phyloP scores from a whole-genome alignment of 1,140 invertebrate species.

The Gryon sp. region DNA sequence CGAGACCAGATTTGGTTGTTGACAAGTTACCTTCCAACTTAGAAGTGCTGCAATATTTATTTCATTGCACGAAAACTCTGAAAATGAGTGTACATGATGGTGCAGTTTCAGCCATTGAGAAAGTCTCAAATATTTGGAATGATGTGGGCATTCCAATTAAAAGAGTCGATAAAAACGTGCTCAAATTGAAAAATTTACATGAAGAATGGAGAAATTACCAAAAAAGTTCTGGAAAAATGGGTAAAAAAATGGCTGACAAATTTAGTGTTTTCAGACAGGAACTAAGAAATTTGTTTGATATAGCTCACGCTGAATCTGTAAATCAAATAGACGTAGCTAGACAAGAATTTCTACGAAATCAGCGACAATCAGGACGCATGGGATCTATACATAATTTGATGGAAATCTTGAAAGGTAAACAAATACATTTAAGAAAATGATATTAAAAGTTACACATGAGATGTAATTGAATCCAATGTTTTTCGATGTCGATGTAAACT shows the following conservation, averaged over 20 bases:
- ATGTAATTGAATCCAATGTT: too few species aligned
- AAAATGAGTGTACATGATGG: slow-evolving; percentile 9
- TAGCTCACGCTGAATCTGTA: neutral
- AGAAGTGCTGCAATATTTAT: slow-evolving; percentile 17
- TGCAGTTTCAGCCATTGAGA: neutral
- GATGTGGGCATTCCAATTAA: slow-evolving; percentile 18
- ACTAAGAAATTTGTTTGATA: slow-evolving; percentile 11
- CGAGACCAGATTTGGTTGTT: neutral
- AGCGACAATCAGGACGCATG: slow-evolving; percentile 2
- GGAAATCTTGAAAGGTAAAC: slow-evolving; percentile 13
- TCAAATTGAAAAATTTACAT: slow-evolving; percentile 6
- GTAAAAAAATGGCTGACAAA: slow-evolving; percentile 1
- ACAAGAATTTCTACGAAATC: slow-evolving; percentile 18
- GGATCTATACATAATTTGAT: slow-evolving; percentile 11
- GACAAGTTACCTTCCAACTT: slow-evolving; percentile 17
- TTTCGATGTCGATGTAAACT: too few species aligned
- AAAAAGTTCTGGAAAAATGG: slow-evolving; percentile 6
- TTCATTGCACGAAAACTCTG: slow-evolving; percentile 12
- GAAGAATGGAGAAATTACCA: slow-evolving; percentile 11
- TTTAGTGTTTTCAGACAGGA: slow-evolving; percentile 1
- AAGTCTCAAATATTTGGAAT: slow-evolving; percentile 15
- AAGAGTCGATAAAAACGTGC: neutral
- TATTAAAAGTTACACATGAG: too few species aligned
- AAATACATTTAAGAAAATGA: too few species aligned
- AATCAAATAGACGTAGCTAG: slow-evolving; percentile 11